Conservation (phyloP, 2,888 invertebrate genomes). For the Icerya purchasi region DNA sequence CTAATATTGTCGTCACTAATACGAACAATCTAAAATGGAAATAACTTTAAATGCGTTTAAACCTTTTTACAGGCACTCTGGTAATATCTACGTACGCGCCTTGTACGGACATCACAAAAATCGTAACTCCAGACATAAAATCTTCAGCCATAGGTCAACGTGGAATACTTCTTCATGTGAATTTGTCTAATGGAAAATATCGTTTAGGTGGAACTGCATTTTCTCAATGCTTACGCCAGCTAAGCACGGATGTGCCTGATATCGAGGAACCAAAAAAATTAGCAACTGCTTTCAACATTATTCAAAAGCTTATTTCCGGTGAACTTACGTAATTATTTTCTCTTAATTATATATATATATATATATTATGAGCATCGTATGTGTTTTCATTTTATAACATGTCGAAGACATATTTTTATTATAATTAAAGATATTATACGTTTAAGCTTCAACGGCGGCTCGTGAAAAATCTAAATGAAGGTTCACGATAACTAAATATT, state of each 20-base stretch:
- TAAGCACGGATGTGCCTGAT: conserved; percentile 63
- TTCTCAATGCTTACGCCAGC: conserved; percentile 71
- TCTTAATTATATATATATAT: no score
- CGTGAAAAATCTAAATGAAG: no score
- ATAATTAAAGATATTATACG: no score
- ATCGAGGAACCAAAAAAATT: conserved; percentile 46
- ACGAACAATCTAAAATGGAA: no score
- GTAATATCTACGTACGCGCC: conserved; percentile 94
- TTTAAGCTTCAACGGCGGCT: no score
- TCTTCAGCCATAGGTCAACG: conserved; percentile 28
- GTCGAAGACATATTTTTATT: no score
- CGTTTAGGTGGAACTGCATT: conserved; percentile 80
- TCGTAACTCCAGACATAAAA: conserved; percentile 78
- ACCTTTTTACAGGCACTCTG: conserved; percentile 43
- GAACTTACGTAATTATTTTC: no score
- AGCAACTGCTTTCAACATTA: conserved; percentile 53
- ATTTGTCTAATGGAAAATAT: conserved; percentile 46
- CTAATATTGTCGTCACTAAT: no score
- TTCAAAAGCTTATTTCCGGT: conserved; percentile 64
- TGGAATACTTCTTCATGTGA: conserved; percentile 53
- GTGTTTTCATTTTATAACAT: no score
- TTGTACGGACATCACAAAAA: conserved; percentile 65
- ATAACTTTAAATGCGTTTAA: no score
- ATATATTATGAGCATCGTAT: no score
- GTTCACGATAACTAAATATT: no score